Percentiles rank a stretch among this genome's conserved stretches.
Evolutionary conservation across 2,888 invertebrate species (phyloP).

Genomic region (Lymantria monacha): DNA sequence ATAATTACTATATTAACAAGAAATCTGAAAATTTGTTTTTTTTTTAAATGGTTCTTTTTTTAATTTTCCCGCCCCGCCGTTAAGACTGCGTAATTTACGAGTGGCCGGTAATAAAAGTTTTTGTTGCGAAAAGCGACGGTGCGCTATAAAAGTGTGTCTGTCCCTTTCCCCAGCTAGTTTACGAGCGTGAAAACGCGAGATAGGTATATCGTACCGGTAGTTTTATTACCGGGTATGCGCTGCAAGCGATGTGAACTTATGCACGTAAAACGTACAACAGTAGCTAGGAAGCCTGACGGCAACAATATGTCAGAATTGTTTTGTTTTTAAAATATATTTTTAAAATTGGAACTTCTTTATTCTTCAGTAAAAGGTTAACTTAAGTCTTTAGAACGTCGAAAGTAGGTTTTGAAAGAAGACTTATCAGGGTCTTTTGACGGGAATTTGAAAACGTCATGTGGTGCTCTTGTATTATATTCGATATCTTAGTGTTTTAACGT

Average conservation of each 20-base stretch:
- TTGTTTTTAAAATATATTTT: conserved; percentile 2
- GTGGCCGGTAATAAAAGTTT: conserved; percentile 75
- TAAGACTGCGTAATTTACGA: conserved; percentile 76
- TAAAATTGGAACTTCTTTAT: not conserved
- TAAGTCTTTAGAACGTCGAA: no score
- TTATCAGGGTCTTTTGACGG: no score
- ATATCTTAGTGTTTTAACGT: no score
- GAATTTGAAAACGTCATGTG: no score
- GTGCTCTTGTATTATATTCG: no score
- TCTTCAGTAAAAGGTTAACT: no score
- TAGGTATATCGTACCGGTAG: conserved; percentile 67
- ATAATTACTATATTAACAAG: no score
- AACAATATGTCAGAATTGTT: conserved; percentile 26
- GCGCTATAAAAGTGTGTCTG: conserved; percentile 62
- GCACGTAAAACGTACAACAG: conserved; percentile 14
- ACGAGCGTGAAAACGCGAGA: conserved; percentile 71
- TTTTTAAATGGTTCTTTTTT: no score
- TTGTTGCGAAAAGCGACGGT: conserved; percentile 73
- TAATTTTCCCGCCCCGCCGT: conserved; percentile 45
- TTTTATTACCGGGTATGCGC: conserved; percentile 62
- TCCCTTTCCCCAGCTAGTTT: conserved; percentile 65
- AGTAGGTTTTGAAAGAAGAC: no score
- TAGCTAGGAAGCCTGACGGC: conserved; percentile 30
- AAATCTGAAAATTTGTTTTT: no score
- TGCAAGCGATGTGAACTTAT: conserved; percentile 48